These are phyloP conservation scores for Menidia beryllina DNA, from an alignment of 2,113 vertebrate species.

Conservation along the genomic window DNA sequence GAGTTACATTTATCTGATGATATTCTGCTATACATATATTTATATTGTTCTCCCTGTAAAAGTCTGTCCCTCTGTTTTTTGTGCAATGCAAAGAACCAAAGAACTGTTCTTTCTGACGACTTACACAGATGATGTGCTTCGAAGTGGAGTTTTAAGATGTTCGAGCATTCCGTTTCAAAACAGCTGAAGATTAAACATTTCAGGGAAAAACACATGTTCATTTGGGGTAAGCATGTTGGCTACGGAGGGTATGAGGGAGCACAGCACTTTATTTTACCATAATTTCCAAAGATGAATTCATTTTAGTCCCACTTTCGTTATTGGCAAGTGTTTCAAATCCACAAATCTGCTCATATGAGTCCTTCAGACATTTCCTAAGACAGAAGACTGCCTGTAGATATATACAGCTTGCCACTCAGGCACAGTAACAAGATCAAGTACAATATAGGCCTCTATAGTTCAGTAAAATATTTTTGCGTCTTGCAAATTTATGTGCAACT, in stretches of 20 bases:
- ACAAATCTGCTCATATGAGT: slow-evolving; percentile 35
- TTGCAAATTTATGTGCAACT: slow-evolving; percentile 13
- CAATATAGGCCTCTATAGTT: slow-evolving; percentile 4
- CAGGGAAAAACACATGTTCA: slow-evolving; percentile 53
- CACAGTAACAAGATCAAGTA: slow-evolving; percentile 14
- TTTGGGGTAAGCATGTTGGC: slow-evolving; percentile 25
- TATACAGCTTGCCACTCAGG: slow-evolving; percentile 12
- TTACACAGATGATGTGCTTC: slow-evolving; percentile 21
- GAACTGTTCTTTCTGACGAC: slow-evolving; percentile 63
- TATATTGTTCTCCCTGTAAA: slow-evolving; percentile 64
- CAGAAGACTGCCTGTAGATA: slow-evolving; percentile 24
- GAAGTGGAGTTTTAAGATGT: slow-evolving; percentile 39
- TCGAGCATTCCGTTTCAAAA: slow-evolving; percentile 39
- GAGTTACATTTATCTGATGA: slow-evolving; percentile 61
- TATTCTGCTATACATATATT: slow-evolving; percentile 44
- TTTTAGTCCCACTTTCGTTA: slow-evolving; percentile 41
- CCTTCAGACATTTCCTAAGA: slow-evolving; percentile 33
- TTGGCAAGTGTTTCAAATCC: slow-evolving; percentile 24
- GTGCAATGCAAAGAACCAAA: slow-evolving; percentile 80
- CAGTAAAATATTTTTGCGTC: slow-evolving; percentile 18
- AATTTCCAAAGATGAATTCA: slow-evolving; percentile 34
- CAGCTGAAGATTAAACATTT: slow-evolving; percentile 38
- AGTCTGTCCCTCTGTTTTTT: slow-evolving; percentile 57
- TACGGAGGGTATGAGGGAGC: slow-evolving; percentile 2
- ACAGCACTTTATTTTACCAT: slow-evolving; percentile 48